Evolutionary conservation across 2,113 vertebrate genomes (phyloP), one percentile per base, ranked within the genome.

Genomic region (Siniperca knerii): DNA sequence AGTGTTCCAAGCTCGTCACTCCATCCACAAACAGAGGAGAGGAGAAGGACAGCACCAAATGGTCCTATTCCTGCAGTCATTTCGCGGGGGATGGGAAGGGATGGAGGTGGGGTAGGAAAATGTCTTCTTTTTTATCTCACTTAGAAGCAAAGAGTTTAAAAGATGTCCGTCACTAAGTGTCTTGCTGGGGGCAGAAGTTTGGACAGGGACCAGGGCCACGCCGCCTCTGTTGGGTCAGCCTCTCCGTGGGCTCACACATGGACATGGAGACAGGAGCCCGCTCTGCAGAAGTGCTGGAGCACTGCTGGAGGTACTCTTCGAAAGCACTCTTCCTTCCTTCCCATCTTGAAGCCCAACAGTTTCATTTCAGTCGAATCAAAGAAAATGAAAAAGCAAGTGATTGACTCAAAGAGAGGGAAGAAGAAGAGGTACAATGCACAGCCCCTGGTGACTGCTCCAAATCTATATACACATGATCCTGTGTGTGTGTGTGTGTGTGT

Each of bases 401-500:
- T 74, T 72, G 89, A 93, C 89, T 84, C 77, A 81, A 87, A 88
- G 77, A 85, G 78, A 83, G 84, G 60, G 82, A 62, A 71, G 79
- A 60, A 37, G 87, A 82, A 89, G 89, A 87, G 77, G 89, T 81
- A 74, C 82, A 87, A 87, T 79, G 78, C 88, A 76, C 84, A 78
- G 74, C 88, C 91, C 89, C 87, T 62, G 77, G 86, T 83, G 89
- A 92, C 89, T 77, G 81, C 87, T 90, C 86, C 89, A 82, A 64
- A 89, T 92, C 91, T 95, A 94, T 94, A 87, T 95, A 95, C 92
- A 95, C 87, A 85, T 92, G 74, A 90, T 90, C 84, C 87, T 85
- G 68, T 79, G 91, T 68, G 86, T 87, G 60, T 61, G 44, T 46
- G 81, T 77, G 50, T 67, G 60, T 61, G 44, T 46, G 44, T 46